These are phyloP conservation scores for Drymonia ruficornis DNA, from an alignment of 2,888 invertebrate genomes.

Conservation along the genomic window DNA sequence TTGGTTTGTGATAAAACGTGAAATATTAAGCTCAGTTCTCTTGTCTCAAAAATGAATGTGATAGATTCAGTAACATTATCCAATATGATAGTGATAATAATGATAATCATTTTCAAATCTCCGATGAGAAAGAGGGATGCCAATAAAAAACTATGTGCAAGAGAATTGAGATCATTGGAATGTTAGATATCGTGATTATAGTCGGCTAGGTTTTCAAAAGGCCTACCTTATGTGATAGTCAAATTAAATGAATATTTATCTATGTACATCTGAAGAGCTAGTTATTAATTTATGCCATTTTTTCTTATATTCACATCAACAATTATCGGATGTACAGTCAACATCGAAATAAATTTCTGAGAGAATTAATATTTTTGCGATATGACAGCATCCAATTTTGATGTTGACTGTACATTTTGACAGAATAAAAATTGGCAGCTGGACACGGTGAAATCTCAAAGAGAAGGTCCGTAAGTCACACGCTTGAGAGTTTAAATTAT, in stretches of 20 bases:
- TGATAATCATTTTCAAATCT: neutral
- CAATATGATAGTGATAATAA: too few species aligned
- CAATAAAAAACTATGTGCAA: neutral
- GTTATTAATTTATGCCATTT: neutral
- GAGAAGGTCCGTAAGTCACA: neutral
- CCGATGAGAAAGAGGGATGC: neutral
- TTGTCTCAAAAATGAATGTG: neutral
- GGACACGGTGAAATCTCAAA: too few species aligned
- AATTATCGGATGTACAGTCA: too few species aligned
- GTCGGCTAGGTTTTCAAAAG: constrained; percentile 47
- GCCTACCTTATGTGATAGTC: constrained; percentile 54
- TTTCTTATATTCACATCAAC: neutral
- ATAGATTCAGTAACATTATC: too few species aligned
- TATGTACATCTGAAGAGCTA: constrained; percentile 32
- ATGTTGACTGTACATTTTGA: neutral
- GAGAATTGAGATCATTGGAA: constrained; percentile 13
- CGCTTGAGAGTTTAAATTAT: neutral
- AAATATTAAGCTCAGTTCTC: constrained; percentile 11
- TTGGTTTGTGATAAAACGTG: constrained; percentile 36
- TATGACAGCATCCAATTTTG: neutral
- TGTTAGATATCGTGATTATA: constrained; percentile 34
- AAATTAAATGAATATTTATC: constrained; percentile 30
- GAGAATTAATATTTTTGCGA: too few species aligned
- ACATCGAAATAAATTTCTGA: too few species aligned
- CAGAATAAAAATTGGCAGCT: too few species aligned